Base-by-base conservation (phyloP, 2,113 vertebrate species). In the Perognathus longimembris region DNA sequence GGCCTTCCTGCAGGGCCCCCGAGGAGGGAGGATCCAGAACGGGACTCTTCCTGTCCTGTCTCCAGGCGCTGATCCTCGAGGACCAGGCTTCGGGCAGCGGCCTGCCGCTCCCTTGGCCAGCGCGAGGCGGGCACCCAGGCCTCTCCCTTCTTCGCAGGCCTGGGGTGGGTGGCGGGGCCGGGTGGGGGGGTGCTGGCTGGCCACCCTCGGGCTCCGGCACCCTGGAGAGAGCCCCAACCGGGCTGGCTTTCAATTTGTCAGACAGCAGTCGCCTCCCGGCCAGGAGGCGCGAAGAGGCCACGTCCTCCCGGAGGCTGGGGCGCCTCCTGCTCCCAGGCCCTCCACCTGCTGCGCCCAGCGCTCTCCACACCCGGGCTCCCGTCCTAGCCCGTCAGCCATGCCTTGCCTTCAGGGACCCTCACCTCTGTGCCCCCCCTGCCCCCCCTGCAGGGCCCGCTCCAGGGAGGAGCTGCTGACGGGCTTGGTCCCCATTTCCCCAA, bases 191-290 rank as follows among this genome's bases (percentile, higher is more conserved):
- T 32, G 6, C n/a, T n/a, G 86, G 70, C 85, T 90, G 93, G 95
- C 94, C 95, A 92, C 85, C 81, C 63, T 0, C 54, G 22, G 74
- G 88, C 93, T 95, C 92, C 91, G 73, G 15, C 79, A 73, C 91
- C 36, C 92, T 96, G 96, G 94, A 95, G 88, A 93, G 50, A 90
- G 91, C 81, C 85, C 78, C 32, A 18, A 88, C 21, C 59, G 91
- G 85, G 75, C 91, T 85, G 95, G 96, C 73, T 95, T 91, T 93
- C 91, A 95, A 95, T 70, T 88, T 93, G 91, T 96, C 95, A 93
- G 21, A 93, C 95, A 88, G 80, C 76, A 93, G 90, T 32, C 92
- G 42, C 90, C 84, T 89, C 78, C 64, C 24, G 0, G 95, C 96
- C 94, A 61, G 73, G 73, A 84, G 94, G 94, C 89, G 88, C 57